Evolutionary conservation across 2,797 vertebrate genomes (phyloP), one percentile per base, ranked within the genome.

Genomic region (Sibirionetta formosa): DNA sequence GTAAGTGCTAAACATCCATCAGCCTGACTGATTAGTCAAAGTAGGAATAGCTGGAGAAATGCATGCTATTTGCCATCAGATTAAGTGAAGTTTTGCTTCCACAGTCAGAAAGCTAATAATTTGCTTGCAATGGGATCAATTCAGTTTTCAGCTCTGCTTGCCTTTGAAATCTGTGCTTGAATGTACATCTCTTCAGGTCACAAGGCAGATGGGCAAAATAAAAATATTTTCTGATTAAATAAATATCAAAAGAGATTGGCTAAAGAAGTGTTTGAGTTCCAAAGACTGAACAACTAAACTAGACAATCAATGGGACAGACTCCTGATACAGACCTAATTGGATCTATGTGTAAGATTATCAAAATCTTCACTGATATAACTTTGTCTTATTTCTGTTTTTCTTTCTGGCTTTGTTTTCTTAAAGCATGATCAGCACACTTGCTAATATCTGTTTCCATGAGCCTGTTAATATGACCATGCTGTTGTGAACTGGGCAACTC

Each of bases 41-140:
- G 94, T 86, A 93, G 96, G 93, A 97, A 96, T 95, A 82, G 91
- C 95, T 94, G 85, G 84, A 97, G 96, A 96, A 95, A 98, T 96
- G 95, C 89, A 91, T 1, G 46, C 93, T 98, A 97, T 98, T 97
- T 98, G 96, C 96, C 95, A 92, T 97, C 92, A 96, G 96, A 97
- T 97, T 97, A 94, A 96, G 93, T 91, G 95, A 96, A 97, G 97
- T 97, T 98, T 97, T 97, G 90, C 96, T 97, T 97, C 97, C 91
- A 85, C 89, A 93, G 96, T 96, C 75, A 90, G 97, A 96, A 97
- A 96, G 95, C 94, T 94, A 97, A 96, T 94, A 95, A 98, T 96
- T 97, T 96, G 91, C 94, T 91, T 93, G 91, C 94, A 92, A 93
- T 82, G 94, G 82, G 82, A 96, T 95, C 68, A 26, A 33, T 79